phyloP scores from a whole-genome alignment of 30 jellyfish, hydroid and myxozoan species.

The Haliclystus octoradiatus region DNA sequence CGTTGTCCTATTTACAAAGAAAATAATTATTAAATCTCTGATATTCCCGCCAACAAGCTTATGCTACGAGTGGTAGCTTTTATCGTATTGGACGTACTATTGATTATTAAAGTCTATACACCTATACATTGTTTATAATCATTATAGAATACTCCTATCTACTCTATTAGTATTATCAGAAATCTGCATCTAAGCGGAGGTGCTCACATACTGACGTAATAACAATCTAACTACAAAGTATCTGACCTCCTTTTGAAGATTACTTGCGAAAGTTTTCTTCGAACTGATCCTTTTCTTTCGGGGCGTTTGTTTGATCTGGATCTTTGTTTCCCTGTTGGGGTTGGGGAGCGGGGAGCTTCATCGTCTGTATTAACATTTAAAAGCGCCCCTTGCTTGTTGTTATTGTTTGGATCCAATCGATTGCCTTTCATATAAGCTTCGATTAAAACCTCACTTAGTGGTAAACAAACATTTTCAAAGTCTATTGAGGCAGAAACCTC shows the following conservation, averaged over 20 bases:
- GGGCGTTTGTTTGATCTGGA: constrained; percentile 12
- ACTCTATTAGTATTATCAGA: no score
- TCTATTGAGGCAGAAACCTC: constrained; percentile 84
- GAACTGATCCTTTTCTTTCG: constrained; percentile 62
- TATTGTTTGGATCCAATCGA: not conserved
- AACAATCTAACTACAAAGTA: no score
- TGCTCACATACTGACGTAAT: no score
- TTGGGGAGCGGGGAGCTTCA: not conserved
- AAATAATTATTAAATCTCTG: no score
- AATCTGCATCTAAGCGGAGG: no score
- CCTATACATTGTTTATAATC: no score
- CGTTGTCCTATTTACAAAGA: no score
- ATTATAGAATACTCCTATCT: no score
- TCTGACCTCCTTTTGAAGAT: constrained; percentile 53
- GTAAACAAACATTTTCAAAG: constrained; percentile 50
- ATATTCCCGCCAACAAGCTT: no score
- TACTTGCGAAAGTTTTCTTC: constrained; percentile 73
- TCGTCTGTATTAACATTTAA: not conserved
- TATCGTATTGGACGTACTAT: no score
- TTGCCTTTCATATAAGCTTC: constrained; percentile 16
- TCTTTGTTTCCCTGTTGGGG: not conserved
- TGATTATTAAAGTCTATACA: no score
- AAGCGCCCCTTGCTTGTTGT: not conserved
- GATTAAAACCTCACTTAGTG: constrained; percentile 41
- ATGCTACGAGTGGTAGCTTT: no score